Evolutionary conservation across 2,113 vertebrate species (phyloP).

Genomic region (Elephas maximus): DNA sequence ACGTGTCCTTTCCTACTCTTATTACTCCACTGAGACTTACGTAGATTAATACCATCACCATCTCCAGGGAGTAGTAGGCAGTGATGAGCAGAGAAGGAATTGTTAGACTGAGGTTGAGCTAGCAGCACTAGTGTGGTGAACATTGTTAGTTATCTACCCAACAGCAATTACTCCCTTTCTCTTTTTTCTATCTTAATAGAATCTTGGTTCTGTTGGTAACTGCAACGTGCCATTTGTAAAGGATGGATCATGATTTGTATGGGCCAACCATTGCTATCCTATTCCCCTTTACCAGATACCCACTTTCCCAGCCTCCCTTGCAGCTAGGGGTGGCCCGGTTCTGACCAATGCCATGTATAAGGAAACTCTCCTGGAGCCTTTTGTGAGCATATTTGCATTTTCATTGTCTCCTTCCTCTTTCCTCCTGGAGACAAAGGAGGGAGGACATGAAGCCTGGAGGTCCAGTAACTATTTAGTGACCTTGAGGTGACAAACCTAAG

Average conservation of each 20-base stretch:
- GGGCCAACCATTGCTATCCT: neutral
- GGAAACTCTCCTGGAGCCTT: neutral
- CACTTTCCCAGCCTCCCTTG: neutral
- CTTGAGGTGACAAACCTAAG: neutral
- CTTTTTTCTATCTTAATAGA: neutral
- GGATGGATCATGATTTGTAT: too few species aligned
- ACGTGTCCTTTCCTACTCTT: neutral
- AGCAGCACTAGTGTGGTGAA: neutral
- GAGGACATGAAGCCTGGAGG: neutral
- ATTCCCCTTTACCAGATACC: neutral
- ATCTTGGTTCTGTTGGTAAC: neutral
- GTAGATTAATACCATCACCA: neutral
- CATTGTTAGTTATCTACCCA: neutral
- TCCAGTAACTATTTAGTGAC: neutral
- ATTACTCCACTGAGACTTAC: neutral
- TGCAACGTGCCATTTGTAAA: neutral
- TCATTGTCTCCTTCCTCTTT: neutral
- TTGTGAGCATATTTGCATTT: neutral
- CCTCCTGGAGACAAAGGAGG: neutral
- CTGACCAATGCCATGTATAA: neutral
- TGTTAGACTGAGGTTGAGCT: neutral
- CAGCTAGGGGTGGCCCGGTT: neutral
- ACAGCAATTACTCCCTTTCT: too few species aligned
- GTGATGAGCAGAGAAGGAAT: neutral
- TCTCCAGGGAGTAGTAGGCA: neutral